Conservation (phyloP, 2,797 vertebrate species). For the Bucorvus abyssinicus region DNA sequence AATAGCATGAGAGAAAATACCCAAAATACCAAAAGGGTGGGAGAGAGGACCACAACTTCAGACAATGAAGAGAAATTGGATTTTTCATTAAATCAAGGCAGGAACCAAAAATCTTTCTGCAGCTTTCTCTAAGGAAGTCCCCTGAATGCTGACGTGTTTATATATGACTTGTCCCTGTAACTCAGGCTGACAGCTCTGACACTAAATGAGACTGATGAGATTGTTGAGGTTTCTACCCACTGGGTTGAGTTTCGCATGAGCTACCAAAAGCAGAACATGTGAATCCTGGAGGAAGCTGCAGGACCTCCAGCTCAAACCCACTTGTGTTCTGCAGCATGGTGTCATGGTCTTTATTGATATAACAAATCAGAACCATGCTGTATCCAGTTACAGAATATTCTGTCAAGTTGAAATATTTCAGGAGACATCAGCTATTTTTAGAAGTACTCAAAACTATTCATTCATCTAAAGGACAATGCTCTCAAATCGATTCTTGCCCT, state of each 20-base stretch:
- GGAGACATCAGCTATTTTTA: not conserved
- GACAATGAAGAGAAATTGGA: accelerated
- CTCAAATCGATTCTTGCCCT: not conserved
- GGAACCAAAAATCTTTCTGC: not conserved
- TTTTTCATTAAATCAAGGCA: not conserved
- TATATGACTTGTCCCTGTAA: too few species aligned
- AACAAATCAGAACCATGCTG: not conserved
- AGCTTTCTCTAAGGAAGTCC: not conserved
- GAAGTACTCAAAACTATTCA: not conserved
- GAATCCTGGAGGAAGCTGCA: not conserved
- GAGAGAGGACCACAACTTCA: not conserved
- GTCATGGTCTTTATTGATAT: accelerated
- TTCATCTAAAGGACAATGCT: not conserved
- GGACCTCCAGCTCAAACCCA: not conserved
- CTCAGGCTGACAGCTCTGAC: not conserved
- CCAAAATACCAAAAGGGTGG: not conserved
- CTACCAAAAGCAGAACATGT: not conserved
- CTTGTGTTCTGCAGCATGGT: not conserved
- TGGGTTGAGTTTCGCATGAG: not conserved
- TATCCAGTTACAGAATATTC: not conserved
- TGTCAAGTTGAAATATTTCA: not conserved
- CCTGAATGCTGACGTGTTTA: not conserved
- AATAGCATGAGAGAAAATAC: not conserved
- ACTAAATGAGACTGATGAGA: not conserved
- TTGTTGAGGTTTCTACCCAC: not conserved